phyloP scores from a whole-genome alignment of 2,113 vertebrate species.

The Damaliscus lunatus region DNA sequence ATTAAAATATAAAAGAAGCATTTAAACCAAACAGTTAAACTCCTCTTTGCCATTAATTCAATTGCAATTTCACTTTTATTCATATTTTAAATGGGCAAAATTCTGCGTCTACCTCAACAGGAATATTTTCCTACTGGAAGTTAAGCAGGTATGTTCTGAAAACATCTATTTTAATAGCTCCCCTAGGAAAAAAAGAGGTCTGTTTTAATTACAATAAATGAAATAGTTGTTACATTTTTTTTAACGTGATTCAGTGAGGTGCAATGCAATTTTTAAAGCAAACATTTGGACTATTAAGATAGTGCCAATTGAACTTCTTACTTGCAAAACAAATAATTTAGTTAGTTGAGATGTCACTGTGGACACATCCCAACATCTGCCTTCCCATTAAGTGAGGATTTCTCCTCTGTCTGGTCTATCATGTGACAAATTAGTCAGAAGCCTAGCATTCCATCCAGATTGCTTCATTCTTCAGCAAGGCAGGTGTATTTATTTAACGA shows the following conservation, averaged over 20 bases:
- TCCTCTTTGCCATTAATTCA: neutral
- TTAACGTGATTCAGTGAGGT: neutral
- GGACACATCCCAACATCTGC: neutral
- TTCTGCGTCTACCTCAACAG: neutral
- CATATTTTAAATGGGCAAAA: neutral
- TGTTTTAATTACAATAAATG: slow-evolving; percentile 1
- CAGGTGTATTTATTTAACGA: slow-evolving; percentile 50
- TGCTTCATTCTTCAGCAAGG: slow-evolving; percentile 41
- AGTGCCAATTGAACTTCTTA: neutral
- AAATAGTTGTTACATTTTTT: slow-evolving; percentile 1
- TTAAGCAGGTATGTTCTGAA: neutral
- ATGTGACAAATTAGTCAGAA: slow-evolving; percentile 40
- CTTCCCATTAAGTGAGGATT: neutral
- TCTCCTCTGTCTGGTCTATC: neutral
- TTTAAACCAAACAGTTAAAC: neutral
- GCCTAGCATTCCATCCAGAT: neutral
- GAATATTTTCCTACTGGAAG: neutral
- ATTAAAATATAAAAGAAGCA: slow-evolving; percentile 13
- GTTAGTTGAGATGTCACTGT: neutral
- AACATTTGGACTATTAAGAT: neutral
- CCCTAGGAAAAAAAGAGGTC: neutral
- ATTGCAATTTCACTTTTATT: neutral
- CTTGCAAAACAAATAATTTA: slow-evolving; percentile 12
- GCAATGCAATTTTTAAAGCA: neutral
- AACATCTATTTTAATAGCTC: slow-evolving; percentile 23